Evolutionary conservation across 2,888 invertebrate genomes (phyloP).

Genomic region (Charanyca ferruginea): DNA sequence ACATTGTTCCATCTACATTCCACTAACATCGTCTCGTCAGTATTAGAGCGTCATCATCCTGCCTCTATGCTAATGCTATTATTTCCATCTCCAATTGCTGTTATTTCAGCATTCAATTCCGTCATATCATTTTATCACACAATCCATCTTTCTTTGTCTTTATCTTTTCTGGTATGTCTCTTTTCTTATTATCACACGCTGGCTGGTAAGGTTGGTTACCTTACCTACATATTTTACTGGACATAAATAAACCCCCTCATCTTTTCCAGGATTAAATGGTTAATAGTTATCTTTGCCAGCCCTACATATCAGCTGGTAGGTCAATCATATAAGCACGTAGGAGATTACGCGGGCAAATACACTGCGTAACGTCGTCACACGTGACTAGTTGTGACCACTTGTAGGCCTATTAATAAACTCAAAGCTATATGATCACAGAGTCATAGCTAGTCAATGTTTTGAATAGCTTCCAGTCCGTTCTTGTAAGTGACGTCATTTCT

Average conservation of each 20-base stretch:
- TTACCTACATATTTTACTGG: background rate
- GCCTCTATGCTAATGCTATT: no score
- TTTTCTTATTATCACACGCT: background rate
- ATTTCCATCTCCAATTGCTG: background rate
- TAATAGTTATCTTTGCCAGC: slow-evolving; percentile 26
- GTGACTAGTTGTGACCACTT: slow-evolving; percentile 67
- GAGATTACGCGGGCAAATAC: slow-evolving; percentile 62
- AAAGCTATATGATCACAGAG: slow-evolving; percentile 48
- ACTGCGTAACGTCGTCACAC: slow-evolving; percentile 62
- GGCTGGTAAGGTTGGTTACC: no score
- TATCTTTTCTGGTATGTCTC: no score
- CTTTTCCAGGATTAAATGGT: background rate
- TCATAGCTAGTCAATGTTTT: slow-evolving; percentile 36
- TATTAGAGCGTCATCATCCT: background rate
- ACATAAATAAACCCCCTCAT: background rate
- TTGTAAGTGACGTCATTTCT: slow-evolving; percentile 27
- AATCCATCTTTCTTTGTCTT: no score
- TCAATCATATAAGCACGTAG: slow-evolving; percentile 64
- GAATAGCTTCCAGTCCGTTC: slow-evolving; percentile 10
- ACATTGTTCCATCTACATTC: no score
- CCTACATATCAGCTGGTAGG: slow-evolving; percentile 66
- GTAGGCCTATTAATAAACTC: slow-evolving; percentile 70
- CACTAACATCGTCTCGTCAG: no score
- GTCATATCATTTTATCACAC: background rate
- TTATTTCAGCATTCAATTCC: no score